Evolutionary conservation across 1,140 invertebrate species (phyloP).

Genomic region (Eupristina koningsbergeri): DNA sequence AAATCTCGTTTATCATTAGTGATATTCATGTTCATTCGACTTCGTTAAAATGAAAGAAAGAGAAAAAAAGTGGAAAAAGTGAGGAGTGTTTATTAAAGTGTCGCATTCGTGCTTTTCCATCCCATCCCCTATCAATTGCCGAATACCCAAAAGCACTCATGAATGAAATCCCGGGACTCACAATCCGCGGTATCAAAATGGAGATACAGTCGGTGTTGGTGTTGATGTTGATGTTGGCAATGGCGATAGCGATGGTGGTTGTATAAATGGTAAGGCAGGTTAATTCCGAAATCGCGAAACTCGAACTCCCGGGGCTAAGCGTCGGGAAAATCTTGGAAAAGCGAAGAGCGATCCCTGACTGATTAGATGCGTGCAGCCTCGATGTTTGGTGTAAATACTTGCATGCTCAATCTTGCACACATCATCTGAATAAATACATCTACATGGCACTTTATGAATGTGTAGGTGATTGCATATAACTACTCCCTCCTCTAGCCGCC

Average conservation of each 20-base stretch:
- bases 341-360: constrained; percentile 23
- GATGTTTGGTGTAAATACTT: background rate
- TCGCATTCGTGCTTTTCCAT: background rate
- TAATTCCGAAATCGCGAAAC: constrained; percentile 39
- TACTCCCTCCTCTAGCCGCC: too few species aligned
- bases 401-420: background rate
- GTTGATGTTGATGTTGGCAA: background rate
- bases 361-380: constrained; percentile 35
- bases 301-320: constrained; percentile 13
- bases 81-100: constrained; percentile 40
- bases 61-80: background rate
- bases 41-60: background rate
- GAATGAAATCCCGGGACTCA: constrained; percentile 37
- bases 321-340: constrained; percentile 17
- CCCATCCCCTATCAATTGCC: constrained; percentile 4
- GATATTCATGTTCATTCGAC: constrained; percentile 22
- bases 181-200: constrained; percentile 21
- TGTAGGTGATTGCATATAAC: background rate
- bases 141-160: constrained; percentile 2
- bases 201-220: background rate
- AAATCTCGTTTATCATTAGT: constrained; percentile 29
- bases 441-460: background rate
- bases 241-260: too few species aligned
- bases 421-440: background rate
- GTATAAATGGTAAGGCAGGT: too few species aligned